Conservation (phyloP, 2,113 vertebrate genomes). For the Upupa epops region DNA sequence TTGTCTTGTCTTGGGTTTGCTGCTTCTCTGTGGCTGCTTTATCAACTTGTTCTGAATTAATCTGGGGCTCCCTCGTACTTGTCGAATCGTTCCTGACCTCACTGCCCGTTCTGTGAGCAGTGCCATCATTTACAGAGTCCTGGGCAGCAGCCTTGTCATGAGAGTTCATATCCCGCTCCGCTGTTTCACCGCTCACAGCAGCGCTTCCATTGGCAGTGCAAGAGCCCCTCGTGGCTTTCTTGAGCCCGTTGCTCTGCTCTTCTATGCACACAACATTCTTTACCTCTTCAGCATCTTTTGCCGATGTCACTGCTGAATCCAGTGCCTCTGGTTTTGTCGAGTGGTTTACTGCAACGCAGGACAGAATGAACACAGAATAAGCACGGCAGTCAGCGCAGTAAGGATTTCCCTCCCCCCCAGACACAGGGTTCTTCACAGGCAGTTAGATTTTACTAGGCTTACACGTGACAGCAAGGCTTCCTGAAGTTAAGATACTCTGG, state of each 20-base stretch:
- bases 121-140: not conserved
- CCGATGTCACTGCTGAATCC: slow-evolving; percentile 54
- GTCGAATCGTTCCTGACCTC: slow-evolving; percentile 18
- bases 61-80: slow-evolving; percentile 44
- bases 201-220: slow-evolving; percentile 64
- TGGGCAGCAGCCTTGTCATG: slow-evolving; percentile 61
- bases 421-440: not conserved
- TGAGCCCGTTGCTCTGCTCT: slow-evolving; percentile 87
- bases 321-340: slow-evolving; percentile 70
- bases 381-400: not conserved
- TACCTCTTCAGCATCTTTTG: slow-evolving; percentile 65
- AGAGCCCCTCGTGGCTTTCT: slow-evolving; percentile 73
- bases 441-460: not conserved
- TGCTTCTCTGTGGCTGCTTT: not conserved
- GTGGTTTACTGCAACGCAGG: slow-evolving; percentile 69
- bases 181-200: slow-evolving; percentile 9
- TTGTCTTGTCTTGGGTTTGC: not conserved
- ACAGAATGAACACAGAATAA: not conserved
- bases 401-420: not conserved
- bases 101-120: not conserved
- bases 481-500: not conserved
- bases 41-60: not conserved
- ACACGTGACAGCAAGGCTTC: not conserved
- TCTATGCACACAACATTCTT: slow-evolving; percentile 46
- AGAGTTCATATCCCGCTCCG: slow-evolving; percentile 58